Conservation (phyloP, 2,797 vertebrate genomes). For the Synanceia verrucosa region DNA sequence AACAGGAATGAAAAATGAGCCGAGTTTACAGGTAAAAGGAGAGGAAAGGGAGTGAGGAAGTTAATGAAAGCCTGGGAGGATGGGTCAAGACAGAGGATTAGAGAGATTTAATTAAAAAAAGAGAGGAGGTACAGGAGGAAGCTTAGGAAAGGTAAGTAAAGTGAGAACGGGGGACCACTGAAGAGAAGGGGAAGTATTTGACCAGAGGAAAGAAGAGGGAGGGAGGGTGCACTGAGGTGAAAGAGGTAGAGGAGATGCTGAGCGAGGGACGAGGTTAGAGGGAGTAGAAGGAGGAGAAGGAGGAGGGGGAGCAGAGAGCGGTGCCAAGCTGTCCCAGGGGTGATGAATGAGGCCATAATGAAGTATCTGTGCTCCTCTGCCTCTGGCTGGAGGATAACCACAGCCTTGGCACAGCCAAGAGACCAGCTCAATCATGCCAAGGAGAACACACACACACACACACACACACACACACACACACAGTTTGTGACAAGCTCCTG, state of each 20-base stretch:
- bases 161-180: slow-evolving; percentile 5
- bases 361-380: slow-evolving; percentile 75
- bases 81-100: slow-evolving; percentile 59
- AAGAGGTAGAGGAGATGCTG: slow-evolving; percentile 35
- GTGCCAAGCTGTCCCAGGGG: slow-evolving; percentile 74
- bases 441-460: slow-evolving; percentile 24
- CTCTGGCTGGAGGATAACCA: slow-evolving; percentile 68
- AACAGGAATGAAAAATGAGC: slow-evolving; percentile 41
- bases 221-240: slow-evolving; percentile 24
- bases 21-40: slow-evolving; percentile 19
- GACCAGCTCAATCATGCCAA: slow-evolving; percentile 60
- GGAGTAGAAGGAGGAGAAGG: slow-evolving; percentile 43
- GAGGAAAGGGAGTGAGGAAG: slow-evolving; percentile 23
- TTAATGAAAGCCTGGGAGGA: slow-evolving; percentile 59
- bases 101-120: slow-evolving; percentile 64
- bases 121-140: slow-evolving; percentile 34
- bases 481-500: slow-evolving; percentile 28
- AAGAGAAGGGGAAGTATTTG: slow-evolving; percentile 2
- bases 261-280: slow-evolving; percentile 43
- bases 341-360: slow-evolving; percentile 84
- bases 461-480: slow-evolving; percentile 1
- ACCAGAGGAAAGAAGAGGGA: slow-evolving; percentile 16
- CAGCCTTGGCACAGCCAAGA: slow-evolving; percentile 66
- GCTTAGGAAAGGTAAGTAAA: slow-evolving; percentile 54
- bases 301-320: slow-evolving; percentile 32